Conservation (phyloP, 2,113 vertebrate species). For the Tricholaema leucomelas region DNA sequence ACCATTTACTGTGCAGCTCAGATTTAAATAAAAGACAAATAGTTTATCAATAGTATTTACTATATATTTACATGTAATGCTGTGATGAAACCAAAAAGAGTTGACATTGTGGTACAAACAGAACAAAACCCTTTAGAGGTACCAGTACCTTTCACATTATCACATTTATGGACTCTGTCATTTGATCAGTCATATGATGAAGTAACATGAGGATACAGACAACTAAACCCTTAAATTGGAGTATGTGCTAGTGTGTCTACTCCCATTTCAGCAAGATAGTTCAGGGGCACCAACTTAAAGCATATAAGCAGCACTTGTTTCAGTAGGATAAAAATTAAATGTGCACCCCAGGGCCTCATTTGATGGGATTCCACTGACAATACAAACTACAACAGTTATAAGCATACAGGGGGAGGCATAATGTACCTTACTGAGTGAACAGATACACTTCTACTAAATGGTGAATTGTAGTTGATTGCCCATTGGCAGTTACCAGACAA, state of each 20-base stretch:
- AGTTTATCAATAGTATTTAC: constrained; percentile 66
- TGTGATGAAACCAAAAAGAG: constrained; percentile 63
- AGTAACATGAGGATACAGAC: not conserved
- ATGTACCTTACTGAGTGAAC: not conserved
- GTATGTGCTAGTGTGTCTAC: not conserved
- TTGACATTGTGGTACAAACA: constrained; percentile 60
- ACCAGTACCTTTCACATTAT: constrained; percentile 44
- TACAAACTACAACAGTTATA: not conserved
- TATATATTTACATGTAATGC: constrained; percentile 78
- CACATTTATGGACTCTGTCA: constrained; percentile 34
- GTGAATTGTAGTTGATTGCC: not conserved
- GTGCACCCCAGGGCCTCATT: not conserved
- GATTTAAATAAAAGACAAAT: constrained; percentile 62
- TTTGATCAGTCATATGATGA: constrained; percentile 1
- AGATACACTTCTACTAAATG: not conserved
- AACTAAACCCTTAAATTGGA: not conserved
- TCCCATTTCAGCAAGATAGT: not conserved
- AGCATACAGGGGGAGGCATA: not conserved
- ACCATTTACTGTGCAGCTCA: constrained; percentile 26
- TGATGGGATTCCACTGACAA: not conserved
- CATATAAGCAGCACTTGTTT: not conserved
- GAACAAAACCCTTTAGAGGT: constrained; percentile 42
- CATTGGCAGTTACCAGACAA: not conserved
- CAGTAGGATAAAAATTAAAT: not conserved
- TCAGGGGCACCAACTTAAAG: not conserved